phyloP scores from a whole-genome alignment of 2,797 vertebrate species.

The Helostoma temminkii region DNA sequence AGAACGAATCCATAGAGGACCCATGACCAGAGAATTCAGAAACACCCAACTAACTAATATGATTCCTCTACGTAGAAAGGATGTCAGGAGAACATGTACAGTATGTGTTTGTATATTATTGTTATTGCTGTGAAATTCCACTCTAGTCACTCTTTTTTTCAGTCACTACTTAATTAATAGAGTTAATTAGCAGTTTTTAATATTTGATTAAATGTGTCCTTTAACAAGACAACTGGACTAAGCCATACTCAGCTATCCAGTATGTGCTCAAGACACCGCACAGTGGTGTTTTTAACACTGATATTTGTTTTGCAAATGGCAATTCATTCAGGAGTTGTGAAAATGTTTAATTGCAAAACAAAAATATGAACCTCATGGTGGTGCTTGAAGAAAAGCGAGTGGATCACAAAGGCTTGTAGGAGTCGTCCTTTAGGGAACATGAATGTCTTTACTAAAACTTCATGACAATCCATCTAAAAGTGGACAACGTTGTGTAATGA shows the following conservation, averaged over 20 bases:
- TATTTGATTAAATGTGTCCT: not conserved
- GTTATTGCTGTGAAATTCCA: not conserved
- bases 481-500: not conserved
- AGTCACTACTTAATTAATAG: not conserved
- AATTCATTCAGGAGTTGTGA: not conserved
- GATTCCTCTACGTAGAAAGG: not conserved
- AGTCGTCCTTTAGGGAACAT: not conserved
- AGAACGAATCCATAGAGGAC: not conserved
- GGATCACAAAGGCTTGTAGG: not conserved
- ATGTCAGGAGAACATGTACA: not conserved
- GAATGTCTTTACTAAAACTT: not conserved
- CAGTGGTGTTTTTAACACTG: no score
- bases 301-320: no score
- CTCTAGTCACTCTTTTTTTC: not conserved
- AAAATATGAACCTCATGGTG: not conserved
- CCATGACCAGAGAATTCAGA: not conserved
- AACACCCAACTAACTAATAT: conserved; percentile 2
- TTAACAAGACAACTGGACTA: not conserved
- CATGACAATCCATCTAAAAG: not conserved
- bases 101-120: not conserved
- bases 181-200: not conserved
- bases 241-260: not conserved
- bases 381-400: not conserved
- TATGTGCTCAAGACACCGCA: no score
- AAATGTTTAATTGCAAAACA: no score